phyloP scores from a whole-genome alignment of 2,113 vertebrate genomes.

The Asarcornis scutulata region DNA sequence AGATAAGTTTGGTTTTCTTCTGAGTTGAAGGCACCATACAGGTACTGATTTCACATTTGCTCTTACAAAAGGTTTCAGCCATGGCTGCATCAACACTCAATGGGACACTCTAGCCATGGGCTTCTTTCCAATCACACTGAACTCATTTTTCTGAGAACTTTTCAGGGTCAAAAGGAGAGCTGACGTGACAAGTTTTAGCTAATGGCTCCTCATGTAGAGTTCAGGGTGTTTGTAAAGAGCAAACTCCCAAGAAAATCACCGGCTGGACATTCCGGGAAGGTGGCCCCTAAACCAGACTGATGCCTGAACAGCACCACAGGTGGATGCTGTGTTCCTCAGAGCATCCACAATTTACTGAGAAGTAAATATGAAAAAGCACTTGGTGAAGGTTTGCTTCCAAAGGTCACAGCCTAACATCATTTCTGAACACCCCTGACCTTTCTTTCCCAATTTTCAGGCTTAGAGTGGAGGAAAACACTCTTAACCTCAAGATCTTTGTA shows the following conservation, averaged over 20 bases:
- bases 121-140: accelerated
- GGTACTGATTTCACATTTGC: background rate
- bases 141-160: background rate
- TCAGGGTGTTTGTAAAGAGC: background rate
- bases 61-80: background rate
- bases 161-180: background rate
- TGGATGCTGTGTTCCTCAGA: background rate
- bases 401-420: background rate
- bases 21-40: background rate
- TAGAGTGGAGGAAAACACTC: background rate
- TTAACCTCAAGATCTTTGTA: background rate
- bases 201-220: background rate
- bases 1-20: background rate
- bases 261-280: background rate
- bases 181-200: background rate
- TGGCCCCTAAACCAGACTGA: background rate
- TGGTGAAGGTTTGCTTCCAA: background rate
- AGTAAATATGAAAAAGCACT: background rate
- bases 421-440: background rate
- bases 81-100: background rate
- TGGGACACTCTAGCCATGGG: background rate
- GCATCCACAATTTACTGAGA: background rate
- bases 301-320: background rate
- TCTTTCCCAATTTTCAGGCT: background rate
- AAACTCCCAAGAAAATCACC: background rate